Evolutionary conservation across 2,113 vertebrate species (phyloP).

Genomic region (Oncorhynchus clarkii): DNA sequence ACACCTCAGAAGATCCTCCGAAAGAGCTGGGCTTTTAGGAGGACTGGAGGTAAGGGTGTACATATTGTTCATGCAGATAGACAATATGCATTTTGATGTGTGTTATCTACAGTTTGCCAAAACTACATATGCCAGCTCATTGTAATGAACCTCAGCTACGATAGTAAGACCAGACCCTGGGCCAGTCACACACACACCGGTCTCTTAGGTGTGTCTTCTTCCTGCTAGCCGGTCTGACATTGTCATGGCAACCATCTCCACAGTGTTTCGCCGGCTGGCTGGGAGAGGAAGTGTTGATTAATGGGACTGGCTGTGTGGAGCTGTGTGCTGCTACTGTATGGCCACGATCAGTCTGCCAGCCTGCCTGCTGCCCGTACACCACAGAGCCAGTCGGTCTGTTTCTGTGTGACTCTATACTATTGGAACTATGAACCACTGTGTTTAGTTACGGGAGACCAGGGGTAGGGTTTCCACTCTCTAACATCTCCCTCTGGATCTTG

Average conservation of each 20-base stretch:
- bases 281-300: neutral
- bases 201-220: neutral
- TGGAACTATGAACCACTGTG: neutral
- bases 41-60: neutral
- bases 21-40: slow-evolving; percentile 44
- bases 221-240: slow-evolving; percentile 3
- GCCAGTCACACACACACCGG: neutral
- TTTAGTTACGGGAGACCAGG: slow-evolving; percentile 23
- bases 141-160: slow-evolving; percentile 10
- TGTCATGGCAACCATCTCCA: slow-evolving; percentile 12
- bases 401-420: neutral
- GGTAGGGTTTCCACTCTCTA: slow-evolving; percentile 42
- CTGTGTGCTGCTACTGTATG: neutral
- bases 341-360: neutral
- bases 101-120: neutral
- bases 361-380: neutral
- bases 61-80: too few species aligned
- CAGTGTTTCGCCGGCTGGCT: neutral
- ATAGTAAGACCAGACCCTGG: neutral
- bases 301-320: neutral
- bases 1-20: slow-evolving; percentile 51
- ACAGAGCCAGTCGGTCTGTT: neutral
- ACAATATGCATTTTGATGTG: neutral
- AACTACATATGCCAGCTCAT: slow-evolving; percentile 5
- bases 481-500: slow-evolving; percentile 37